Evolutionary conservation across 1,140 invertebrate species (phyloP), one percentile per base, ranked within the genome.

Genomic region (Solenopsis invicta): DNA sequence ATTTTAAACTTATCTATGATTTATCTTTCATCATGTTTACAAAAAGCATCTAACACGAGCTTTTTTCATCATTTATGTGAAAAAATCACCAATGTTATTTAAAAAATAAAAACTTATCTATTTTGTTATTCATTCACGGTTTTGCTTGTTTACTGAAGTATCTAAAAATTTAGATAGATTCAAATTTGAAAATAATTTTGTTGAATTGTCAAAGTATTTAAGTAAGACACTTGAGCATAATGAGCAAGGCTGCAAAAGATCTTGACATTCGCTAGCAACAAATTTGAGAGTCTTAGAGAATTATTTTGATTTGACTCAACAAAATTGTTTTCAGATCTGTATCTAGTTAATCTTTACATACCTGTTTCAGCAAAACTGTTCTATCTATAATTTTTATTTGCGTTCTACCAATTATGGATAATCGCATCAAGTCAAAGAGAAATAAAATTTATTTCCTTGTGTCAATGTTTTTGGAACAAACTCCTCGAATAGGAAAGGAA

Each of bases 371-470:
- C 29, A 29, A 29, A 29, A 29, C 41, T 8, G 5, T 41, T 41
- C 41, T 41, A 4, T 41, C 8, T 4, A 8, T 41, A 41, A 41
- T 41, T 41, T 3, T 41, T 2, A 41, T 85, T 85, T 52, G 45
- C 29, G 13, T 10, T 16, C 8, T 48, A 34, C 4, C 0, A 2
- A 29, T 4, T 6, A 41, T 8, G 41, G 29, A 77, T 50, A 78
- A 66, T 64, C 37, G 24, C 29, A 29, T 54, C 52, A 77, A 77
- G 45, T 64, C 48, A 50, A 75, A 24, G 18, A 29, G 29, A 78
- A 77, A 85, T 75, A 77, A 50, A 85, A 85, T 45, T 56, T 37
- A 69, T 2, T 24, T 3, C 8, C 9, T 85, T 29, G 59, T 54
- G 18, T 76, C n/a, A 50, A 37, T 6, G 21, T 16, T 18, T 59